Percentiles rank a stretch among this genome's conserved stretches.
Conservation (phyloP, 2,888 invertebrate genomes). For the Oscheius sp. region DNA sequence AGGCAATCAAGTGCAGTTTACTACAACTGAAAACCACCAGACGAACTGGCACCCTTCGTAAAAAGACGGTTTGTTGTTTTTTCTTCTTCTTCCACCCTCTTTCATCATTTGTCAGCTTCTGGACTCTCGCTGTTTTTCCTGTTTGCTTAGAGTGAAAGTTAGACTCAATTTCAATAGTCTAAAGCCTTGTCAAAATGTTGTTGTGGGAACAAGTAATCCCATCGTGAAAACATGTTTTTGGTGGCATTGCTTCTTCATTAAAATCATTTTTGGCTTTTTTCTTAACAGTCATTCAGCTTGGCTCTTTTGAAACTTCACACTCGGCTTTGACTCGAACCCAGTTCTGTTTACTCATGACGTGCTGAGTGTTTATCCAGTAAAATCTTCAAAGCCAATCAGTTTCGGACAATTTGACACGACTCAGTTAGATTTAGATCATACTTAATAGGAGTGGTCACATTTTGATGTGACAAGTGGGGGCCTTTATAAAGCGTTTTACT, state of each 20-base stretch:
- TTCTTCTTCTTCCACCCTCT: background rate
- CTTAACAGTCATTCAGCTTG: background rate
- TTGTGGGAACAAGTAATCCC: background rate
- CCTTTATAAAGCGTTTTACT: too few species aligned
- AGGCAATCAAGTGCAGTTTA: conserved; percentile 29
- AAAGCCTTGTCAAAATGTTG: background rate
- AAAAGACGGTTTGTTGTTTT: conserved; percentile 20
- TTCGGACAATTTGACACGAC: too few species aligned
- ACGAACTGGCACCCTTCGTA: conserved; percentile 21
- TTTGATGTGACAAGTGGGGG: too few species aligned
- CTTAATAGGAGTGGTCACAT: too few species aligned
- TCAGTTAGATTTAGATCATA: too few species aligned
- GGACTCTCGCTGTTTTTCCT: background rate
- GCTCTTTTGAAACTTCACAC: too few species aligned
- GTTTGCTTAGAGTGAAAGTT: background rate
- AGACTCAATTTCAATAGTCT: background rate
- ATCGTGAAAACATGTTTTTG: background rate
- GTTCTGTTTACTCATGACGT: too few species aligned
- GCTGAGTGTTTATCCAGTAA: too few species aligned
- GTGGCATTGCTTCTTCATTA: background rate
- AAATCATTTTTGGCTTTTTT: background rate
- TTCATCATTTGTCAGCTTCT: too few species aligned
- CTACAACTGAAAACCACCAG: conserved; percentile 27
- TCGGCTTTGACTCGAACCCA: too few species aligned
- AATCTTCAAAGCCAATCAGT: too few species aligned